Evolutionary conservation across 2,113 vertebrate species (phyloP).

Genomic region (Gnathonemus longibarbis): DNA sequence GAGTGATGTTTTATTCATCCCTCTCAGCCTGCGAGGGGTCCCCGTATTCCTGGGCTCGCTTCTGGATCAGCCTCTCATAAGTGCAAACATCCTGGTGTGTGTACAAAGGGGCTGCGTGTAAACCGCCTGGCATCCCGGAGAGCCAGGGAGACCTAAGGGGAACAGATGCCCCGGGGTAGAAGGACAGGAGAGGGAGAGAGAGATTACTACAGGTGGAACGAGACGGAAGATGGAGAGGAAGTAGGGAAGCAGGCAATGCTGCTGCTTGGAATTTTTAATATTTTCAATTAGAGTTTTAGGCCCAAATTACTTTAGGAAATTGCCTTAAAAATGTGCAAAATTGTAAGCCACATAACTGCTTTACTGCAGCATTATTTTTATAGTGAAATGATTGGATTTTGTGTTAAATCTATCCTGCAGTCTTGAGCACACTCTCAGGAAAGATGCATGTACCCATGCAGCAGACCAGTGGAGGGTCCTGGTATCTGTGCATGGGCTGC

Average conservation of each 20-base stretch:
- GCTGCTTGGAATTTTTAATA: neutral
- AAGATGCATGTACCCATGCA: neutral
- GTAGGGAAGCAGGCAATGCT: neutral
- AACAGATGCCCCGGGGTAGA: neutral
- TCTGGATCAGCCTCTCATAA: neutral
- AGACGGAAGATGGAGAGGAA: neutral
- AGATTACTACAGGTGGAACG: neutral
- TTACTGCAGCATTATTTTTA: neutral
- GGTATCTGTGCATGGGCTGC: neutral
- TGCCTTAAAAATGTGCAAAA: neutral
- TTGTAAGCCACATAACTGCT: neutral
- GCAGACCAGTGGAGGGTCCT: neutral
- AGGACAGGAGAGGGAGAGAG: neutral
- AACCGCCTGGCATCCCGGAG: neutral
- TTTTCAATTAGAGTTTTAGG: neutral
- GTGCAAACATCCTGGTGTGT: neutral
- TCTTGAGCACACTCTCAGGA: neutral
- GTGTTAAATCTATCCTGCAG: neutral
- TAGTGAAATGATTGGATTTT: neutral
- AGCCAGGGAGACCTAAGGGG: neutral
- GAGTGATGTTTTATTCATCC: slow-evolving; percentile 19
- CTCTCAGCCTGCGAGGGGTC: neutral
- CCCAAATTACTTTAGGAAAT: neutral
- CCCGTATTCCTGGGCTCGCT: neutral
- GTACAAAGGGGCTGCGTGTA: neutral